phyloP scores from a whole-genome alignment of 2,797 vertebrate genomes.

The Gymnothorax reevesii region DNA sequence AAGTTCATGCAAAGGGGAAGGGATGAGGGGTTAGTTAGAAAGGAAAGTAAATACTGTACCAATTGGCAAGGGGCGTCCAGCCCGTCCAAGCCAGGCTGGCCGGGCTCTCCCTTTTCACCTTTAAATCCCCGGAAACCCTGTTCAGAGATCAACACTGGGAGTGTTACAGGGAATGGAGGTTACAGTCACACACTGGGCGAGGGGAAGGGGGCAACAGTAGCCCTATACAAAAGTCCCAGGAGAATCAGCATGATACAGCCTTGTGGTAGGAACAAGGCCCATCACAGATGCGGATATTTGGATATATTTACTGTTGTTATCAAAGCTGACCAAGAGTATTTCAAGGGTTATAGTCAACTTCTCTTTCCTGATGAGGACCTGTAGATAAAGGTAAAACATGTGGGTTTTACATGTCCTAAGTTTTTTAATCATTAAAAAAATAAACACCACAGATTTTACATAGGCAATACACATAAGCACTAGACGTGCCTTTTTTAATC shows the following conservation, averaged over 20 bases:
- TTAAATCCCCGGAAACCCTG: constrained; percentile 99
- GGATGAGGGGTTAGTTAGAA: not conserved
- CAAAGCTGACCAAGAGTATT: too few species aligned
- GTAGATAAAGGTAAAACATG: not conserved
- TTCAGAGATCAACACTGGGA: constrained; percentile 96
- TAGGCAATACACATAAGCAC: not conserved
- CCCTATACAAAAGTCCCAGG: constrained; percentile 56
- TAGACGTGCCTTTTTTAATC: not conserved
- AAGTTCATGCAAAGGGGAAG: not conserved
- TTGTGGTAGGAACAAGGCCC: not conserved
- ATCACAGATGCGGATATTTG: not conserved
- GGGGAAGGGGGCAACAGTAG: constrained; percentile 69
- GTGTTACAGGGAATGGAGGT: constrained; percentile 74
- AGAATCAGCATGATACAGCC: constrained; percentile 27
- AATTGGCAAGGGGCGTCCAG: constrained; percentile 99
- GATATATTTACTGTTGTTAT: not conserved
- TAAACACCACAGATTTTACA: not conserved
- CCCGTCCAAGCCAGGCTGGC: constrained; percentile 99
- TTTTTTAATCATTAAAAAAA: not conserved
- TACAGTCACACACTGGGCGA: constrained; percentile 3
- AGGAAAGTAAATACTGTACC: constrained; percentile 98
- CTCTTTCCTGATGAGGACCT: too few species aligned
- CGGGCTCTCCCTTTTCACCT: constrained; percentile 99
- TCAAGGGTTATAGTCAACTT: not conserved
- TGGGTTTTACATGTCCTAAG: not conserved